phyloP scores from a whole-genome alignment of 2,113 vertebrate species.

The Poeciliopsis retropinna region DNA sequence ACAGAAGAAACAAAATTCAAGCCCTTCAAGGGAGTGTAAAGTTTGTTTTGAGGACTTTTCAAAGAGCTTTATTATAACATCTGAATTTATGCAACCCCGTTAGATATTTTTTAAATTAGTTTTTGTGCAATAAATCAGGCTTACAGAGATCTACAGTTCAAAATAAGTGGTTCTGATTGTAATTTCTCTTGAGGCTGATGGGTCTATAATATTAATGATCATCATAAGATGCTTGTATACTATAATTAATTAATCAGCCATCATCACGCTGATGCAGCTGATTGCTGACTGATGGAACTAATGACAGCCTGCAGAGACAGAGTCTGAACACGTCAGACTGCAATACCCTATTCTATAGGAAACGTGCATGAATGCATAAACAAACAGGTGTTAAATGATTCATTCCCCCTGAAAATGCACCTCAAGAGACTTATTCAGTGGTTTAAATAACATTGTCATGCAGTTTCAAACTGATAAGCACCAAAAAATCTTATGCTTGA shows the following conservation, averaged over 20 bases:
- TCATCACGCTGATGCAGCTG: slow-evolving; percentile 29
- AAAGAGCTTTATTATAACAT: neutral
- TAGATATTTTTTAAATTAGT: neutral
- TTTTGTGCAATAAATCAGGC: neutral
- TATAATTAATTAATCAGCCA: slow-evolving; percentile 42
- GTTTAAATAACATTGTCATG: too few species aligned
- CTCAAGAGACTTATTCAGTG: neutral
- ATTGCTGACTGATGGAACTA: slow-evolving; percentile 22
- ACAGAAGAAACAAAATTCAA: neutral
- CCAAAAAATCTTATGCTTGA: too few species aligned
- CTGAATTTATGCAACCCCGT: neutral
- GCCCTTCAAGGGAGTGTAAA: neutral
- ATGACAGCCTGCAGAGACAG: slow-evolving; percentile 10
- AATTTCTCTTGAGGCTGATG: slow-evolving; percentile 13
- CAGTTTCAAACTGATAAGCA: too few species aligned
- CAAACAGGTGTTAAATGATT: neutral
- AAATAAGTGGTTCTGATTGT: slow-evolving; percentile 18
- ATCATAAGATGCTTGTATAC: slow-evolving; percentile 22
- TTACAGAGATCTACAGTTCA: neutral
- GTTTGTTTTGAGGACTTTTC: slow-evolving; percentile 4
- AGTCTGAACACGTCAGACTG: neutral
- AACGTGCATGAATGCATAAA: neutral
- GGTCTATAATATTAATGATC: slow-evolving; percentile 35
- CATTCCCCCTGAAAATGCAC: neutral
- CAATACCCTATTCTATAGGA: neutral